Evolutionary conservation across 2,888 invertebrate genomes (phyloP), one percentile per base, ranked within the genome.

Genomic region (Lycophotia porphyrea): DNA sequence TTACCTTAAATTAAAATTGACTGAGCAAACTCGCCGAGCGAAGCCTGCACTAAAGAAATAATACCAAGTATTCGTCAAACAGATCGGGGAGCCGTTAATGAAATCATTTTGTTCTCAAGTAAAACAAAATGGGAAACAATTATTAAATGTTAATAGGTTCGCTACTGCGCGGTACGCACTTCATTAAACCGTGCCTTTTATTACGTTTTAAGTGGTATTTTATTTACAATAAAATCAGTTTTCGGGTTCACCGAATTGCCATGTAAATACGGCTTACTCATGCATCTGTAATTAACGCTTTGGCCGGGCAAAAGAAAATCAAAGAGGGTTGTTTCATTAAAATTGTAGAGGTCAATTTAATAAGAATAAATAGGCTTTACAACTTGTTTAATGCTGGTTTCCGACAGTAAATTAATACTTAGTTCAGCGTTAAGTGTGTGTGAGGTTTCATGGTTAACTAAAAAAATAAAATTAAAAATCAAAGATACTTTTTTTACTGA

Each of bases 21-120:
- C 84, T 85, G 85, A 89, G 82, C 84, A 84, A 85, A 88, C 83
- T 83, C 76, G 58, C 83, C 82, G 71, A 82, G 86, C 84, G 84
- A 70, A 85, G 83, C 84, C 84, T 88, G 84, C 85, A 86, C 82
- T 86, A 83, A 83, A 86, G 87, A 89, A 86, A 90, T 88, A 91
- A 90, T 86, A 89, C 84, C 80, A 87, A 89, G 88, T 83, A 86
- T 85, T 88, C 86, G 83, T 85, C 91, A 91, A 91, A 91, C 90
- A 90, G 89, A 88, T 89, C 85, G 71, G 84, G 71, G 81, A 66
- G 68, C 78, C 87, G 86, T 88, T 90, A 90, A 91, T 91, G 88
- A 89, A 91, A 90, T 88, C 88, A 90, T 90, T 90, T 91, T 89
- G 91, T 90, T 90, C 85, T 81, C 86, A 90, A 91, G 90, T 90